Base-by-base conservation (phyloP, 2,888 invertebrate genomes). In the Timema cristinae region DNA sequence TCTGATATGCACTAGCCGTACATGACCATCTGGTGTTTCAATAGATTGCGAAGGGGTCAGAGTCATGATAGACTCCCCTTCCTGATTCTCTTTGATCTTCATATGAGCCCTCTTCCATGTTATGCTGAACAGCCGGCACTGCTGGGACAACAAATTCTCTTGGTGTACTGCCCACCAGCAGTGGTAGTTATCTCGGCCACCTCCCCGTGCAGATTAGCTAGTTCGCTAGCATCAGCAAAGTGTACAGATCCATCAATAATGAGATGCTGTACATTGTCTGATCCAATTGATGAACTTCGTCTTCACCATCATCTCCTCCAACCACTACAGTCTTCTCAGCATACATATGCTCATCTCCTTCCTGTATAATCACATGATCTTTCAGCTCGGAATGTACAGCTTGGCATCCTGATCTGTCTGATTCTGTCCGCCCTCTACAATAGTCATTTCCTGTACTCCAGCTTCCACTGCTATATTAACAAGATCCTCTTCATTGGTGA, bases 401-500 rank as follows among this genome's bases (percentile, higher is more conserved):
- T 85, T 85, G 0, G 83, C 81, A 71, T 84, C 83, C 72, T 82
- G 82, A 63, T 78, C 73, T 15, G 66, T 67, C 8, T 69, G 66
- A 9, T n/a, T 56, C 76, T n/a, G 75, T 73, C 61, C n/a, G n/a
- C 79, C 78, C 49, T 78, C 78, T 13, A 78, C 78, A 73, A 79
- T 78, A 7, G 78, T 78, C 77, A 84, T 81, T 71, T 84, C 77
- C 71, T 75, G 70, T 83, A n/a, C 82, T 0, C 80, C 79, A 63
- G 80, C 79, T 9, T 74, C 82, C 0, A 80, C 79, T 11, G 71
- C 70, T 59, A 72, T 73, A 16, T 85, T 82, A 50, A 85, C 79
- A 74, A 85, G 84, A 73, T 86, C 84, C 61, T 85, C 84, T 67
- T 85, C 85, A 1, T 85, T 84, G n/a, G 88, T 86, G 13, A 93